Conservation (phyloP, 37 sponge, comb jelly and placozoan species). For the Aphrocallistes beatrix region DNA sequence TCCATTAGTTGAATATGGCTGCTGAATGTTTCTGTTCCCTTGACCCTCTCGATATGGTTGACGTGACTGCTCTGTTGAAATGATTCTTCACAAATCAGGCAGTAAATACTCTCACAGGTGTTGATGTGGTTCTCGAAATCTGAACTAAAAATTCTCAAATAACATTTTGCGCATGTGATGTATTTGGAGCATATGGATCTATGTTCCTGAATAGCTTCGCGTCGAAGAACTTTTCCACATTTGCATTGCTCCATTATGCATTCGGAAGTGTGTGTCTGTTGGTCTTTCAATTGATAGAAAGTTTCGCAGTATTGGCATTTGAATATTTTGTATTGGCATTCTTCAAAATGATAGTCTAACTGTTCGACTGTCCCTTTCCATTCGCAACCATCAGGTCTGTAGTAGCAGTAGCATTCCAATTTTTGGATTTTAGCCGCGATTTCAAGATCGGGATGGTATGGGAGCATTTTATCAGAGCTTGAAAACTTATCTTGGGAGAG, state of each 20-base stretch:
- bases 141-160: not conserved
- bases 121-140: not conserved
- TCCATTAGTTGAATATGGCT: not conserved
- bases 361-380: not conserved
- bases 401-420: not conserved
- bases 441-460: not conserved
- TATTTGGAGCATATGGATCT: not conserved
- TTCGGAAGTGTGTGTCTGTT: not conserved
- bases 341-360: not conserved
- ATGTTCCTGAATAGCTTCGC: not conserved
- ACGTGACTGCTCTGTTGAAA: not conserved
- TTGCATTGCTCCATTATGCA: not conserved
- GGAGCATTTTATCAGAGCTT: not conserved
- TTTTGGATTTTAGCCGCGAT: not conserved
- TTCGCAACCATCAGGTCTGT: not conserved
- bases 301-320: not conserved
- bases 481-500: not conserved
- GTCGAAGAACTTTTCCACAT: not conserved
- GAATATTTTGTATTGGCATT: not conserved
- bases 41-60: not conserved
- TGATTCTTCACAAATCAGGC: not conserved
- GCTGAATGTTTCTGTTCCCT: not conserved
- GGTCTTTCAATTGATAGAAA: not conserved
- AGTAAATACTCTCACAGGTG: not conserved
- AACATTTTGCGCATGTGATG: not conserved